Conservation (phyloP, 2,113 vertebrate genomes). For the Halichoerus grypus region DNA sequence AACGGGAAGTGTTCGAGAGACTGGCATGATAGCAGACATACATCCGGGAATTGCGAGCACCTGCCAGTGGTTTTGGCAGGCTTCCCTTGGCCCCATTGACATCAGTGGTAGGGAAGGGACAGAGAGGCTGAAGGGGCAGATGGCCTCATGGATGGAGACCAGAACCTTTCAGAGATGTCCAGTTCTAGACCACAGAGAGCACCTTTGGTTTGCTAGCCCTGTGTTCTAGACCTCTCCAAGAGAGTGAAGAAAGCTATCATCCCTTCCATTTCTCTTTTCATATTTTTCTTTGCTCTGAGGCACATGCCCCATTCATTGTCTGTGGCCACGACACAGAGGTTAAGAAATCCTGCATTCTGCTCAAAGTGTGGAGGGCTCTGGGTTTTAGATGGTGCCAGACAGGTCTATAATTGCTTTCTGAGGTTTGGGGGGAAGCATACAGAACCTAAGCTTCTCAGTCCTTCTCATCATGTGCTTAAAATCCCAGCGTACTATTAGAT, state of each 20-base stretch:
- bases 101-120: neutral
- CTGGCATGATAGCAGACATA: neutral
- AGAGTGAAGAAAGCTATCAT: neutral
- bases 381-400: conserved; percentile 9
- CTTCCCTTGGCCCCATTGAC: neutral
- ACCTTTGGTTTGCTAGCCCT: neutral
- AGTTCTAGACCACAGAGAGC: neutral
- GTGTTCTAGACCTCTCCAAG: neutral
- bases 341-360: conserved; percentile 22
- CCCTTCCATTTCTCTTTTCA: neutral
- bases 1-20: neutral
- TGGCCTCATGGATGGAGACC: neutral
- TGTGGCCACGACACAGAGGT: neutral
- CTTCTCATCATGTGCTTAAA: conserved; percentile 16
- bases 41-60: neutral
- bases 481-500: conserved; percentile 27
- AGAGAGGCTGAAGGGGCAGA: too few species aligned
- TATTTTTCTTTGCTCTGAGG: neutral
- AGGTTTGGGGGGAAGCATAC: neutral
- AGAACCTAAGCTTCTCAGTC: conserved; percentile 41
- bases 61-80: neutral
- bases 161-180: neutral
- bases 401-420: conserved; percentile 21
- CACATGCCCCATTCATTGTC: neutral
- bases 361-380: neutral